Evolutionary conservation across 2,113 vertebrate genomes (phyloP).

Genomic region (Thinocorus orbignyianus): DNA sequence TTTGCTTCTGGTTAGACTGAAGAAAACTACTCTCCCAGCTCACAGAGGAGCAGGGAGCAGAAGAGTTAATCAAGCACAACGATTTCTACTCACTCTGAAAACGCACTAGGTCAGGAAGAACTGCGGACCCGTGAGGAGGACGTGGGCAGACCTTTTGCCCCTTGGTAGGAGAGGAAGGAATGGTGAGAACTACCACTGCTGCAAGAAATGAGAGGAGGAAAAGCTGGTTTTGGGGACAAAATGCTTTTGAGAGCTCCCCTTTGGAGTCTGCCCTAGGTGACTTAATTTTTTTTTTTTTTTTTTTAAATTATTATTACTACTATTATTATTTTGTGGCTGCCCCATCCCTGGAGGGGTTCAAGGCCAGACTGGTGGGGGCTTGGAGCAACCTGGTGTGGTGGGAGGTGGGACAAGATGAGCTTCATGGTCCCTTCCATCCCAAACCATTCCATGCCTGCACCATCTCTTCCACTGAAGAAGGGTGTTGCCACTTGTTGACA

Average conservation of each 20-base stretch:
- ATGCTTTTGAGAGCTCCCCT: neutral
- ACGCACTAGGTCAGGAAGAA: neutral
- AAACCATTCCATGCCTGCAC: neutral
- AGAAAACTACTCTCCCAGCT: neutral
- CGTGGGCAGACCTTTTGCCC: neutral
- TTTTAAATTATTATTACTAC: neutral
- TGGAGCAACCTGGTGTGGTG: neutral
- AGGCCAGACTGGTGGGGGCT: neutral
- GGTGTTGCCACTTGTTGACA: accelerated
- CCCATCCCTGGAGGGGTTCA: neutral
- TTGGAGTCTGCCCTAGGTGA: neutral
- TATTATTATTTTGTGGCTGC: neutral
- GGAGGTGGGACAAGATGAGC: neutral
- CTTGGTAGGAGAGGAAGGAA: neutral
- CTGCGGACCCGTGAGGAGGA: neutral
- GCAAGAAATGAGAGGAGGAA: neutral
- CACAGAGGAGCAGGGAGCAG: neutral
- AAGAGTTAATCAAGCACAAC: neutral
- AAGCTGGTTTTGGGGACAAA: neutral
- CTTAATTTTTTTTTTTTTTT: neutral
- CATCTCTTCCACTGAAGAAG: too few species aligned
- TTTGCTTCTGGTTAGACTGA: neutral
- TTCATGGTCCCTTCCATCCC: neutral
- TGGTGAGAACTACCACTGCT: neutral
- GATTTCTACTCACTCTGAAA: neutral